Evolutionary conservation across 2,113 vertebrate species (phyloP).

Genomic region (Rana temporaria): DNA sequence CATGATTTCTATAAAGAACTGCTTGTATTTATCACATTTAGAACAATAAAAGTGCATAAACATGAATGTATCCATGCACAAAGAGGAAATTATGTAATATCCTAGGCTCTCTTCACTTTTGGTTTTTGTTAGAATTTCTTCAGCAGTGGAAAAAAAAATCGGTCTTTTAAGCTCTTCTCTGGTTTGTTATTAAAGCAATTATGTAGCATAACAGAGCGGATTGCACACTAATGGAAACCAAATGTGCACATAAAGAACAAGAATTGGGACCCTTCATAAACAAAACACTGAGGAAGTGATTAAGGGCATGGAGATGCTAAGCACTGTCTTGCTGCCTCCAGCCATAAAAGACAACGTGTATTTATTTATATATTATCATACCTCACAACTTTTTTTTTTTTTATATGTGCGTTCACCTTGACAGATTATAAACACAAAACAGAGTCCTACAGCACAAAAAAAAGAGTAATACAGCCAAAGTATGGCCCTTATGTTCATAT

Average conservation of each 20-base stretch:
- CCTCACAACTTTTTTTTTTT: constrained; percentile 58
- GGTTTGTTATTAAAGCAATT: constrained; percentile 87
- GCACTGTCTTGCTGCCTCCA: constrained; percentile 81
- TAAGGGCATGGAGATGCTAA: constrained; percentile 72
- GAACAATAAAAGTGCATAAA: too few relatives aligned
- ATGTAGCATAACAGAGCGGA: constrained; percentile 80
- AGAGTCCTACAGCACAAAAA: too few relatives aligned
- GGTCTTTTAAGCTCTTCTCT: constrained; percentile 81
- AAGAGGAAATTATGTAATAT: constrained; percentile 40
- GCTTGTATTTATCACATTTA: too few relatives aligned
- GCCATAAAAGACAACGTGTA: constrained; percentile 78
- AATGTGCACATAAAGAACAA: constrained; percentile 73
- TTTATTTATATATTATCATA: constrained; percentile 66
- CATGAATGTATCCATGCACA: background rate
- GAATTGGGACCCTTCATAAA: constrained; percentile 76
- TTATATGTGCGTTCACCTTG: too few relatives aligned
- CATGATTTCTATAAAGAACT: too few relatives aligned
- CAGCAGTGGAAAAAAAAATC: constrained; percentile 68
- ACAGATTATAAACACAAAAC: too few relatives aligned
- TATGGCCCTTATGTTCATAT: too few relatives aligned
- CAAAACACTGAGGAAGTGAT: constrained; percentile 75
- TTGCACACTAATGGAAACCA: constrained; percentile 83
- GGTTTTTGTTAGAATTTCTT: constrained; percentile 69
- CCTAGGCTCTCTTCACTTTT: constrained; percentile 42
- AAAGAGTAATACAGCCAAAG: too few relatives aligned